A percentile compares a stretch with the other conserved stretches of the same genome.
Conservation (phyloP, 2,797 vertebrate genomes). For the Acanthurus tractus region DNA sequence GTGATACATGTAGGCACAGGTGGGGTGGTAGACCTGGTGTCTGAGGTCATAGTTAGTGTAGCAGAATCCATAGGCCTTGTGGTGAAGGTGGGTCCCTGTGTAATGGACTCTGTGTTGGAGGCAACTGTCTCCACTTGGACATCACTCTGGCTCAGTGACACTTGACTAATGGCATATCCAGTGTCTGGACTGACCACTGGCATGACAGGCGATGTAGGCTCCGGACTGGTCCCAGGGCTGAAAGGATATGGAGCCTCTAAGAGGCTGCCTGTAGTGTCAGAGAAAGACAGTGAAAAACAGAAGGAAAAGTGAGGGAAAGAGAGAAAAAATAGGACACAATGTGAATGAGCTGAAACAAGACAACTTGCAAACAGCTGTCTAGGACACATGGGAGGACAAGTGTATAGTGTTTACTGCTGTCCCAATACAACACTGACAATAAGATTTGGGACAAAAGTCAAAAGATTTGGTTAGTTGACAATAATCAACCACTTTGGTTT, state of each 20-base stretch:
- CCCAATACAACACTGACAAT: not conserved
- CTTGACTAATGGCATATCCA: slow-evolving; percentile 38
- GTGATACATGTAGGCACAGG: slow-evolving; percentile 15
- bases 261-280: slow-evolving; percentile 70
- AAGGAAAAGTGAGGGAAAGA: not conserved
- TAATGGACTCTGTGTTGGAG: slow-evolving; percentile 28
- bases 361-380: slow-evolving; percentile 1
- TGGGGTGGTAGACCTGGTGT: slow-evolving; percentile 8
- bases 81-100: slow-evolving; percentile 41
- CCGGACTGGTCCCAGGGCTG: slow-evolving; percentile 79
- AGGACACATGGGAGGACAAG: slow-evolving; percentile 5
- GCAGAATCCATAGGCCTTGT: slow-evolving; percentile 25
- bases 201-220: slow-evolving; percentile 64
- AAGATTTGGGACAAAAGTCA: not conserved
- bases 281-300: slow-evolving; percentile 23
- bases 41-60: slow-evolving; percentile 39
- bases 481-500: not conserved
- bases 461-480: not conserved
- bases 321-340: not conserved
- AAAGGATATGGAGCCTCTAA: slow-evolving; percentile 74
- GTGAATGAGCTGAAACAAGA: slow-evolving; percentile 2
- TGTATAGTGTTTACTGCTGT: not conserved
- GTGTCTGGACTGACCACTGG: slow-evolving; percentile 47
- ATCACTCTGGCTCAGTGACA: slow-evolving; percentile 40
- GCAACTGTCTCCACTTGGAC: slow-evolving; percentile 44